These are phyloP conservation scores for Zophobas morio DNA, from an alignment of 1,140 invertebrate species.

Conservation along the genomic window DNA sequence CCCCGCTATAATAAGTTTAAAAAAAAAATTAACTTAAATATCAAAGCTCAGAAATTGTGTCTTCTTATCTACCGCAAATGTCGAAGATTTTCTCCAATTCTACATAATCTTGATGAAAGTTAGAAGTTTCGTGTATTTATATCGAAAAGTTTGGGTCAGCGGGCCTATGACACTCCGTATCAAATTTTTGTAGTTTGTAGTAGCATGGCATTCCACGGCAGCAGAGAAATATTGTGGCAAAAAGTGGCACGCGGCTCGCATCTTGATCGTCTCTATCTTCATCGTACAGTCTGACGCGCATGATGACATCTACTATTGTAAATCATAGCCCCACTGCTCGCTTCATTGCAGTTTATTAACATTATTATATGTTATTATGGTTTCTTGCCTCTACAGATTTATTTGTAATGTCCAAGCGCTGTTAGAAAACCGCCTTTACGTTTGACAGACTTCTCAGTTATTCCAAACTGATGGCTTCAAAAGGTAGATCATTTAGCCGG, in stretches of 20 bases:
- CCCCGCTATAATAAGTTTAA: no score
- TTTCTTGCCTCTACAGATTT: conserved; percentile 20
- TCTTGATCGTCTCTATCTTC: conserved; percentile 40
- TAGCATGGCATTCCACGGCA: conserved; percentile 22
- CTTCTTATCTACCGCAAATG: no score
- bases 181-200: conserved; percentile 33
- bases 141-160: no score
- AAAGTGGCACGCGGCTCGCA: conserved; percentile 46
- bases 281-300: conserved; percentile 44
- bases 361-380: conserved; percentile 47
- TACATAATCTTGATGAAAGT: no score
- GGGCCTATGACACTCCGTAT: no score
- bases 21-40: no score
- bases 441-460: not conserved
- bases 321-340: conserved; percentile 38
- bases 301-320: conserved; percentile 47
- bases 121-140: no score
- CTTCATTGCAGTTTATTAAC: conserved; percentile 42
- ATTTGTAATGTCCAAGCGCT: conserved; percentile 7
- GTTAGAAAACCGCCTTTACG: not conserved
- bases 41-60: no score
- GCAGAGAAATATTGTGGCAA: conserved; percentile 33
- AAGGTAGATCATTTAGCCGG: not conserved
- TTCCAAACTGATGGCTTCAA: not conserved
- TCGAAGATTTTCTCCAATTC: no score